Evolutionary conservation across 2,888 invertebrate genomes (phyloP), one percentile per base, ranked within the genome.

Genomic region (Meta bourneti): DNA sequence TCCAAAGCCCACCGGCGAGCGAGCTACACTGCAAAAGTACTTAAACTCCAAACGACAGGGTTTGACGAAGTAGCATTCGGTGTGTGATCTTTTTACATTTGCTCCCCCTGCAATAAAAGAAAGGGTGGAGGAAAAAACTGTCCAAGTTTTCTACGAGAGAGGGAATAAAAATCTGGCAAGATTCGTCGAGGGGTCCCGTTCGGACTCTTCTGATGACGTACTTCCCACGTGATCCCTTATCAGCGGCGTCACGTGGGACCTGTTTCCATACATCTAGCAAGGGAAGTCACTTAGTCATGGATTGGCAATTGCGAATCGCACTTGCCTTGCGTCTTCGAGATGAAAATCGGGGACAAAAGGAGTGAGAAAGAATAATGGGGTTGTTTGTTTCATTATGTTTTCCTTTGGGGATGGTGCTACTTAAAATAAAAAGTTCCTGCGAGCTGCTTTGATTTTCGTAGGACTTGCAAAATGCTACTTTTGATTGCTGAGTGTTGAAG

Each of bases 221-320:
- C 52, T 78, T 82, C 52, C 16, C 54, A 75, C 51, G 51, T 75
- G 54, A 83, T 49, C 49, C 83, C 52, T 79, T 20, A 89, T 82
- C 20, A 49, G 69, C 48, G 11, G 16, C 20, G 78, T 71, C 83
- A 19, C 71, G 52, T 11, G 89, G 89, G 89, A 83, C 83, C 83
- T 83, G 83, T 83, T 89, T 69, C 52, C 48, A 11, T 19, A 72
- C n/a, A 72, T 82, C 48, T 83, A 89, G 89, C 89, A 89, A 78
- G 89, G 48, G 83, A 89, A 89, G 69, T 13, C 83, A 89, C 89
- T 89, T 89, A 89, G 83, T 72, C 89, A 83, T 83, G 89, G 83
- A 89, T 83, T 89, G 83, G 72, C 77, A 82, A 87, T 87, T 86
- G n/a, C 69, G 20, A 48, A 52, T 8, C 49, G 19, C 48, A 61